phyloP scores from a whole-genome alignment of 2,797 vertebrate species.

The Poecilia velifera region DNA sequence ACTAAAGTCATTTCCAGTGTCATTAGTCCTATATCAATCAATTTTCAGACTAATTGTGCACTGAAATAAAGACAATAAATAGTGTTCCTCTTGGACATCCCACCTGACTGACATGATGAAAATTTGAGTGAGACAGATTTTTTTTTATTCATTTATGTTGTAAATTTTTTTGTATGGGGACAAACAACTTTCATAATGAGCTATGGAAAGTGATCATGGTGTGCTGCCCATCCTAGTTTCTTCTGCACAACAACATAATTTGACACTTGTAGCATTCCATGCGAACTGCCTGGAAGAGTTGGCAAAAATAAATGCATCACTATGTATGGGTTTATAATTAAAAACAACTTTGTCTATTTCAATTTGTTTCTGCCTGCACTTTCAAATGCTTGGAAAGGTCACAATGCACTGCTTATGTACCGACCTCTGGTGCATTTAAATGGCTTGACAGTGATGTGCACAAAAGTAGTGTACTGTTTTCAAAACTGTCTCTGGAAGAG shows the following conservation, averaged over 20 bases:
- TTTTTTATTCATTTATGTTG: neutral
- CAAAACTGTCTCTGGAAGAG: neutral
- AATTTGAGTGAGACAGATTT: neutral
- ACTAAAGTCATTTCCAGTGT: neutral
- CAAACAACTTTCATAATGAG: neutral
- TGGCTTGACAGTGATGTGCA: neutral
- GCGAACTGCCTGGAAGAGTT: neutral
- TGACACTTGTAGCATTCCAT: neutral
- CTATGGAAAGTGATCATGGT: neutral
- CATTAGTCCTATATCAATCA: neutral
- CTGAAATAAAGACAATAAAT: constrained; percentile 25
- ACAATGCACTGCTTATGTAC: neutral
- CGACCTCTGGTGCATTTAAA: neutral
- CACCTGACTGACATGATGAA: constrained; percentile 4
- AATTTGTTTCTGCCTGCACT: neutral
- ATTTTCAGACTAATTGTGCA: neutral
- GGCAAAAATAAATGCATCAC: neutral
- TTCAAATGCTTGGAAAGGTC: neutral
- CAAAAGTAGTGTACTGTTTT: neutral
- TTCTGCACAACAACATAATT: neutral
- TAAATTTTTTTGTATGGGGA: neutral
- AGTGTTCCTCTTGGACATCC: neutral
- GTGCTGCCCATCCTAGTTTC: neutral
- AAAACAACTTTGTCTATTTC: neutral
- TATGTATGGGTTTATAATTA: neutral